phyloP scores from a whole-genome alignment of 2,113 vertebrate species.

The Gorilla gorilla region DNA sequence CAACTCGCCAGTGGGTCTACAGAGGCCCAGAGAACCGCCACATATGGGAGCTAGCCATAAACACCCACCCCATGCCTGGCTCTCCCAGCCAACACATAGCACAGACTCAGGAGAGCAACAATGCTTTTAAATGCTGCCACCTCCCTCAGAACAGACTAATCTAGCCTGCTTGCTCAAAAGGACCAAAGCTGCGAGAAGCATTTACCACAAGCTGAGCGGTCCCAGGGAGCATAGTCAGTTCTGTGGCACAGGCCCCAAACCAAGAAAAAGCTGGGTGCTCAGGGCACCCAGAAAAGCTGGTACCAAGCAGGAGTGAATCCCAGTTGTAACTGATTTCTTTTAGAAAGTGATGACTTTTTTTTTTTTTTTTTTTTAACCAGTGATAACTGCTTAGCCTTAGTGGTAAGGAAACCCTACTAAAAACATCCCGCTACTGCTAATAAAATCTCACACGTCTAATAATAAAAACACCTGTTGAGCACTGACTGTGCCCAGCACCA shows the following conservation, averaged over 20 bases:
- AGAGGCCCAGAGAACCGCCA: neutral
- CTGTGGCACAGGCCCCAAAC: neutral
- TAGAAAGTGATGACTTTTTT: neutral
- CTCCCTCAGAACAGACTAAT: neutral
- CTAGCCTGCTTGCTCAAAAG: neutral
- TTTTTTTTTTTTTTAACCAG: neutral
- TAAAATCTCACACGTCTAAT: neutral
- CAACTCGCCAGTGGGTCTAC: neutral
- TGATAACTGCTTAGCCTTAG: neutral
- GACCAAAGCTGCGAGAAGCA: neutral
- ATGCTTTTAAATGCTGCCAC: neutral
- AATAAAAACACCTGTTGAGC: neutral
- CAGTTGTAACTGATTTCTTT: neutral
- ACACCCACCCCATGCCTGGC: neutral
- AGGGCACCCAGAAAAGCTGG: neutral
- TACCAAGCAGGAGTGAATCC: neutral
- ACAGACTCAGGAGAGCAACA: neutral
- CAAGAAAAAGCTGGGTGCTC: too few relatives aligned
- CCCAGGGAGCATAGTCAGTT: neutral
- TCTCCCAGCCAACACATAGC: neutral
- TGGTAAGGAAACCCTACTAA: neutral
- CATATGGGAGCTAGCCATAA: neutral
- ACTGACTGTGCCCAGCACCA: neutral
- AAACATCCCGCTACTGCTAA: neutral
- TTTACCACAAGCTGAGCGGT: neutral